Conservation (phyloP, 1,140 invertebrate species). For the Drosophila lowei region DNA sequence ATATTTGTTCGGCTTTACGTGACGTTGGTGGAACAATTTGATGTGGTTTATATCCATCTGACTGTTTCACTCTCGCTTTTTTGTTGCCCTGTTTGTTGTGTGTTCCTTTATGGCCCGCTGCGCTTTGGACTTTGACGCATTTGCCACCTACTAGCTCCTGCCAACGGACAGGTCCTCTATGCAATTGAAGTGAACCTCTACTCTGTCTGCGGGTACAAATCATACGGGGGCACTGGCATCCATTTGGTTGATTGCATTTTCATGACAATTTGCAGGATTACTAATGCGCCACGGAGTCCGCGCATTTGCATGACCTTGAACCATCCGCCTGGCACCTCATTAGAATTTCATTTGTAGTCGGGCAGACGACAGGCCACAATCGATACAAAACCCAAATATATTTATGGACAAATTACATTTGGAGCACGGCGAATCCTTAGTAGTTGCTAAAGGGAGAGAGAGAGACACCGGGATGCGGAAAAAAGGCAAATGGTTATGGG, state of each 20-base stretch:
- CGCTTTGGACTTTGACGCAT: conserved; percentile 59
- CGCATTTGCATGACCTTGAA: conserved; percentile 54
- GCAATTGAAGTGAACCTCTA: conserved; percentile 16
- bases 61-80: conserved; percentile 19
- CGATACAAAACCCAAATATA: conserved; percentile 39
- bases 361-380: conserved; percentile 26
- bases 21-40: conserved; percentile 68
- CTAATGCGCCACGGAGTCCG: conserved; percentile 52
- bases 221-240: conserved; percentile 19
- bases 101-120: conserved; percentile 60
- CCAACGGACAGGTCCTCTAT: not conserved
- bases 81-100: conserved; percentile 32
- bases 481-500: conserved; percentile 20
- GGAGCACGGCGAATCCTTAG: conserved; percentile 30
- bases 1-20: conserved; percentile 58
- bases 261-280: conserved; percentile 64
- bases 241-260: conserved; percentile 77
- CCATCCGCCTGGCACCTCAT: conserved; percentile 26
- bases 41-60: conserved; percentile 30
- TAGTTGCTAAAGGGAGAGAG: not conserved
- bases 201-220: conserved; percentile 12
- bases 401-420: conserved; percentile 45
- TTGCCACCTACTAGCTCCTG: conserved; percentile 31
- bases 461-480: conserved; percentile 6
- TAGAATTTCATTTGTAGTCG: conserved; percentile 53